A percentile compares a stretch with the other conserved stretches of the same genome.
phyloP scores from a whole-genome alignment of 2,888 invertebrate genomes.

The Papilio elwesi region DNA sequence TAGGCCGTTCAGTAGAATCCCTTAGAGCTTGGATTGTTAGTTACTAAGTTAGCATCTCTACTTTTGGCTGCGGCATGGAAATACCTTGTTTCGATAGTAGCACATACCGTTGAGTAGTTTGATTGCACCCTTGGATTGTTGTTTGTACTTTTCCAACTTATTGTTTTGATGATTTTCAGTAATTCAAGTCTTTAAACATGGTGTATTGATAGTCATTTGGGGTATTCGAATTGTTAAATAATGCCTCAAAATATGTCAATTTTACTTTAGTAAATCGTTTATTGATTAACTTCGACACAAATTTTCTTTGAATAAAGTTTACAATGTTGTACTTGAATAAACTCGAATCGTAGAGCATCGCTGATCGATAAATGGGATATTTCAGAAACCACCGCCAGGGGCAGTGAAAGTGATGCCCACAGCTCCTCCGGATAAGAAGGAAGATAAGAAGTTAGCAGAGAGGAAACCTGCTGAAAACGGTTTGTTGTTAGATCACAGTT shows the following conservation, averaged over 20 bases:
- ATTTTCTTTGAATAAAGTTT: too few relatives aligned
- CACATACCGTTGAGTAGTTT: background rate
- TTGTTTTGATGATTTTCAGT: too few relatives aligned
- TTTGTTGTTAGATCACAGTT: constrained; percentile 45
- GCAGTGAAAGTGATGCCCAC: constrained; percentile 93
- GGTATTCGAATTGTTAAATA: too few relatives aligned
- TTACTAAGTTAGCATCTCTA: background rate
- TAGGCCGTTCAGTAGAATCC: constrained; percentile 9
- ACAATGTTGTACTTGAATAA: too few relatives aligned
- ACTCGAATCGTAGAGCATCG: background rate
- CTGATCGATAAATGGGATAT: constrained; percentile 43
- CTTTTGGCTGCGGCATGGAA: constrained; percentile 23
- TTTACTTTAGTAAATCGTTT: too few relatives aligned
- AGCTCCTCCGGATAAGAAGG: constrained; percentile 85
- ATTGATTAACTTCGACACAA: too few relatives aligned
- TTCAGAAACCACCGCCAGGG: constrained; percentile 91
- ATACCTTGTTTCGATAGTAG: background rate
- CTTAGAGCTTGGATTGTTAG: constrained; percentile 6
- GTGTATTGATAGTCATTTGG: too few relatives aligned
- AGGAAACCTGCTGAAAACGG: constrained; percentile 78
- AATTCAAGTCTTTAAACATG: too few relatives aligned
- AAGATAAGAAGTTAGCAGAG: constrained; percentile 65
- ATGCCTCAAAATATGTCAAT: too few relatives aligned
- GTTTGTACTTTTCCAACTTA: background rate
- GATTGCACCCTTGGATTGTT: constrained; percentile 10